Evolutionary conservation across 2,113 vertebrate genomes (phyloP).

Genomic region (Vimba vimba): DNA sequence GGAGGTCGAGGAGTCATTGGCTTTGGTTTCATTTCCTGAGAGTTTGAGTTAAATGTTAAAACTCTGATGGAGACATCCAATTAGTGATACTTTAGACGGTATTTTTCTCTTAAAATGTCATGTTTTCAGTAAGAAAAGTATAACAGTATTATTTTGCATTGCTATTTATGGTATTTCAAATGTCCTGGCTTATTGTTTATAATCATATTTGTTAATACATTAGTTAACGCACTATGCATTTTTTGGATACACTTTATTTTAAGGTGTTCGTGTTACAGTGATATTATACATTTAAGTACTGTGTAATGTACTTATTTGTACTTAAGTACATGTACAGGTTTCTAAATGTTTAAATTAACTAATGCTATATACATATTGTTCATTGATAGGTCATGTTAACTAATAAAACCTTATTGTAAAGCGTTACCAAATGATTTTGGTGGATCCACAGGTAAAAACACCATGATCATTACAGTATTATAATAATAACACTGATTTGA

Average conservation of each 20-base stretch:
- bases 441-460: background rate
- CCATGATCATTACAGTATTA: background rate
- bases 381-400: too few relatives aligned
- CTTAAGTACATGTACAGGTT: too few relatives aligned
- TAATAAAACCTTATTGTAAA: too few relatives aligned
- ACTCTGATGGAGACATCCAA: background rate
- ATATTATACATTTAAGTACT: too few relatives aligned
- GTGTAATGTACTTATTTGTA: too few relatives aligned
- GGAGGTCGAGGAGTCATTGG: background rate
- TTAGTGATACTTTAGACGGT: background rate
- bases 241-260: too few relatives aligned
- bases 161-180: background rate
- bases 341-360: too few relatives aligned
- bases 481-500: background rate
- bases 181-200: background rate
- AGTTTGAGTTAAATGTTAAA: background rate
- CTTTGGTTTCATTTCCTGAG: background rate
- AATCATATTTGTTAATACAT: too few relatives aligned
- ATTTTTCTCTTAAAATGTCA: background rate
- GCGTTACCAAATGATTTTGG: background rate
- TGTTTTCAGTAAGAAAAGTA: background rate
- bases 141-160: background rate
- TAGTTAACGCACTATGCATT: too few relatives aligned
- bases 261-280: too few relatives aligned
- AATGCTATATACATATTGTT: too few relatives aligned